Conservation (phyloP, 2,888 invertebrate species). For the Andrena dorsata region DNA sequence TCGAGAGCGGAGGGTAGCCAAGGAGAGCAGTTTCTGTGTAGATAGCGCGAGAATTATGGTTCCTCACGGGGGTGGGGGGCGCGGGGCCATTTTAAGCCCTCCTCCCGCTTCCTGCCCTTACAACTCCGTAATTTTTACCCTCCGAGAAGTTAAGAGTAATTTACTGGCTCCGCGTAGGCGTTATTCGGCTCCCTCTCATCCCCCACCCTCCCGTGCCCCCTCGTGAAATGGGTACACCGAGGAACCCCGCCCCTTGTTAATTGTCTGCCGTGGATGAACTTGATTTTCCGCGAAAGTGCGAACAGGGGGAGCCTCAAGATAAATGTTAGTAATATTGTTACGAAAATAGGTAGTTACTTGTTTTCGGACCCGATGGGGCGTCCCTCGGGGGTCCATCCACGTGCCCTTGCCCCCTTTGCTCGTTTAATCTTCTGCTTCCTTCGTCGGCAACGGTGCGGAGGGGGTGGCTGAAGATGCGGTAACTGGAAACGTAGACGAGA, state of each 20-base stretch:
- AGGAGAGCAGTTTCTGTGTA: slow-evolving; percentile 81
- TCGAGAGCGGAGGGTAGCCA: slow-evolving; percentile 61
- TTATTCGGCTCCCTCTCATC: slow-evolving; percentile 68
- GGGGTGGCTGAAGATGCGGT: neutral
- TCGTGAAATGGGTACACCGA: slow-evolving; percentile 33
- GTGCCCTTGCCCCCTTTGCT: neutral
- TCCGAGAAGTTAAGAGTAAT: slow-evolving; percentile 84
- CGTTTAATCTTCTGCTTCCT: neutral
- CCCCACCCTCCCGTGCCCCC: slow-evolving; percentile 11
- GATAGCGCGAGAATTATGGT: slow-evolving; percentile 83
- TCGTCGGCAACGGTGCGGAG: neutral
- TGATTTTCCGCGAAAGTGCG: slow-evolving; percentile 65
- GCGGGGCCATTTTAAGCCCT: slow-evolving; percentile 76
- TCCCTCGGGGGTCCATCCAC: slow-evolving; percentile 7
- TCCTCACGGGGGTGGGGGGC: slow-evolving; percentile 67
- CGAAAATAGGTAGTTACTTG: slow-evolving; percentile 60
- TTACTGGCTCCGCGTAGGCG: slow-evolving; percentile 81
- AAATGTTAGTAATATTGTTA: slow-evolving; percentile 66
- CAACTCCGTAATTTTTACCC: slow-evolving; percentile 84
- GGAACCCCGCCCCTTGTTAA: slow-evolving; percentile 62
- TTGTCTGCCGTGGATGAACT: slow-evolving; percentile 71
- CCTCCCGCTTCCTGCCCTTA: slow-evolving; percentile 75
- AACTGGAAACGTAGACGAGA: slow-evolving; percentile 21
- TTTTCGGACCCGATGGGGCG: slow-evolving; percentile 24
- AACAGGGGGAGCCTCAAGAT: slow-evolving; percentile 54